These are phyloP conservation scores for Diarsia rubi DNA, from an alignment of 2,888 invertebrate species.

Conservation along the genomic window DNA sequence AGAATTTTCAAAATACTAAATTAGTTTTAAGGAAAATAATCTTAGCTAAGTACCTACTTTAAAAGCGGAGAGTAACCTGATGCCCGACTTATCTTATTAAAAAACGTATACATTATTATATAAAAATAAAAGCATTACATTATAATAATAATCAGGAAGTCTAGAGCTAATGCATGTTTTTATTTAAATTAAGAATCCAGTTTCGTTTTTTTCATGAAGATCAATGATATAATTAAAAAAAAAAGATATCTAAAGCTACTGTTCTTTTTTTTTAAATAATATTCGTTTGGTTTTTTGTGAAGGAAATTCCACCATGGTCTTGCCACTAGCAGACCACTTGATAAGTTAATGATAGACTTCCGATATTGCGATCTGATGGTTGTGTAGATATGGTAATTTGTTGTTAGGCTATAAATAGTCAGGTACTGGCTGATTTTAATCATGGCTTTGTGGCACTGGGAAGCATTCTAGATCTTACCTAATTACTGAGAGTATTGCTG, in stretches of 20 bases:
- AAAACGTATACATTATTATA: too few species aligned
- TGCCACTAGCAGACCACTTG: conserved; percentile 28
- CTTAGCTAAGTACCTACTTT: too few species aligned
- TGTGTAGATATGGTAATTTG: conserved; percentile 46
- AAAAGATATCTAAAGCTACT: neutral
- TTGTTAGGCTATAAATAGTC: conserved; percentile 41
- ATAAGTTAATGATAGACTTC: conserved; percentile 57
- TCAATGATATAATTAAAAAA: too few species aligned
- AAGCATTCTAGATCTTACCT: conserved; percentile 37
- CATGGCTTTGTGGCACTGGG: conserved; percentile 12
- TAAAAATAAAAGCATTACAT: neutral
- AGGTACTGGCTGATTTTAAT: conserved; percentile 37
- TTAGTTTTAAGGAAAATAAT: too few species aligned
- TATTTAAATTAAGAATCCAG: neutral
- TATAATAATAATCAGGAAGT: neutral
- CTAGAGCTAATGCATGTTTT: neutral
- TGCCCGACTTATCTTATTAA: too few species aligned
- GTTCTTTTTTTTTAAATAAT: neutral
- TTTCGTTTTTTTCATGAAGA: neutral
- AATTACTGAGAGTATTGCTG: conserved; percentile 12
- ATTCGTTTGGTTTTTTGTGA: conserved; percentile 7
- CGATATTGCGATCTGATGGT: conserved; percentile 34
- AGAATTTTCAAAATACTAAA: too few species aligned
- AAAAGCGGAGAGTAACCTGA: too few species aligned
- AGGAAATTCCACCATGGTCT: conserved; percentile 9